Conservation (phyloP, 64 coral and sea anemone genomes). For the Pocillopora damicornis region DNA sequence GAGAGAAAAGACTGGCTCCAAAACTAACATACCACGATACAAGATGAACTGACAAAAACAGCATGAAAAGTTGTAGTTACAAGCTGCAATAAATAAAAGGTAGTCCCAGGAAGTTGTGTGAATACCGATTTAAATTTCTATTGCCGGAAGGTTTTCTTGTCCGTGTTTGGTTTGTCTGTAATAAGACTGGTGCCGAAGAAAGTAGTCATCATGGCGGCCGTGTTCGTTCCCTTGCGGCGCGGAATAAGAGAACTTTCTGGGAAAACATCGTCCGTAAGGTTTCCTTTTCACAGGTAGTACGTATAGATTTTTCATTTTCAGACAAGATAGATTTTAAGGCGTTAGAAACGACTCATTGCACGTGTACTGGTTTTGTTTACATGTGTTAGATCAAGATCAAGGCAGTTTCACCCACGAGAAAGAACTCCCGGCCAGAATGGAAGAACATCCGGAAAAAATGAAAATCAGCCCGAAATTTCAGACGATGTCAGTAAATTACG, state of each 20-base stretch:
- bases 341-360: too few relatives aligned
- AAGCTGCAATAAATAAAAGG: too few relatives aligned
- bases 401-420: conserved; percentile 1
- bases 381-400: not conserved
- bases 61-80: too few relatives aligned
- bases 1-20: too few relatives aligned
- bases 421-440: conserved; percentile 5
- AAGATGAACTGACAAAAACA: too few relatives aligned
- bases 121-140: too few relatives aligned
- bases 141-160: not conserved
- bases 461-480: not conserved
- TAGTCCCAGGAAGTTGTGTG: too few relatives aligned
- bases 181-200: not conserved
- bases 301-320: not conserved
- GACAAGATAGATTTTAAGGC: not conserved
- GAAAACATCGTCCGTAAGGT: not conserved
- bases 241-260: not conserved
- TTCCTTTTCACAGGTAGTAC: conserved; percentile 5
- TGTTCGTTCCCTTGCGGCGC: not conserved
- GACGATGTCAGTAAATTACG: conserved; percentile 24
- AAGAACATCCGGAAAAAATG: conserved; percentile 14
- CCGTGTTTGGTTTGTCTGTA: not conserved
- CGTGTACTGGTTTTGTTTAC: not conserved
- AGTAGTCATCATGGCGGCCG: conserved; percentile 9
- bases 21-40: too few relatives aligned